phyloP scores from a whole-genome alignment of 2,797 vertebrate genomes.

The Takifugu ocellatus region DNA sequence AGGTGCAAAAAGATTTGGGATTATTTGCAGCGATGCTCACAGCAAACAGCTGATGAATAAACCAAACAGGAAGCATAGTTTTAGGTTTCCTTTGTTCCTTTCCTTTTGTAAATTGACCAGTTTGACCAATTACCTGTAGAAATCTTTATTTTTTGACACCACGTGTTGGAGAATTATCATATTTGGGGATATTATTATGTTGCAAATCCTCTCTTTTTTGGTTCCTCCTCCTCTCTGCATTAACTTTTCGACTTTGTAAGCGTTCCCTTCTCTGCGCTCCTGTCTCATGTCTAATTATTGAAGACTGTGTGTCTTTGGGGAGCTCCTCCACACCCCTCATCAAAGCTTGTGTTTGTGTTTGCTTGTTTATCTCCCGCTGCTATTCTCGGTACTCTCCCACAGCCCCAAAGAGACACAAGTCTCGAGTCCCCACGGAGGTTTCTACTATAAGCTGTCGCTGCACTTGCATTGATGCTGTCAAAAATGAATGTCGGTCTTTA shows the following conservation, averaged over 20 bases:
- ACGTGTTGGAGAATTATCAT: not conserved
- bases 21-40: not conserved
- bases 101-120: not conserved
- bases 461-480: conserved; percentile 49
- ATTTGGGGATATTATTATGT: no score
- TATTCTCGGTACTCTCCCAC: conserved; percentile 69
- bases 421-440: conserved; percentile 54
- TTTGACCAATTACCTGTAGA: no score
- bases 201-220: conserved; percentile 5
- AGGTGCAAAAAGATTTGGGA: conserved; percentile 37
- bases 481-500: not conserved
- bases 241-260: conserved; percentile 63
- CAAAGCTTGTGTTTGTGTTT: conserved; percentile 74
- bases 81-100: not conserved
- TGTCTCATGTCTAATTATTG: conserved; percentile 66
- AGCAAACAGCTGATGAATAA: no score
- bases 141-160: not conserved
- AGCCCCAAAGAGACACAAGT: conserved; percentile 64
- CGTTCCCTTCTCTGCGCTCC: conserved; percentile 38
- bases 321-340: conserved; percentile 71
- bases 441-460: conserved; percentile 65
- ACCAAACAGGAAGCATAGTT: no score
- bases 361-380: conserved; percentile 74
- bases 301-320: conserved; percentile 62
- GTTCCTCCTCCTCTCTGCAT: conserved; percentile 25